A percentile compares a stretch with the other conserved stretches of the same genome.
Evolutionary conservation across 1,140 invertebrate genomes (phyloP).

Genomic region (Megalopta genalis): DNA sequence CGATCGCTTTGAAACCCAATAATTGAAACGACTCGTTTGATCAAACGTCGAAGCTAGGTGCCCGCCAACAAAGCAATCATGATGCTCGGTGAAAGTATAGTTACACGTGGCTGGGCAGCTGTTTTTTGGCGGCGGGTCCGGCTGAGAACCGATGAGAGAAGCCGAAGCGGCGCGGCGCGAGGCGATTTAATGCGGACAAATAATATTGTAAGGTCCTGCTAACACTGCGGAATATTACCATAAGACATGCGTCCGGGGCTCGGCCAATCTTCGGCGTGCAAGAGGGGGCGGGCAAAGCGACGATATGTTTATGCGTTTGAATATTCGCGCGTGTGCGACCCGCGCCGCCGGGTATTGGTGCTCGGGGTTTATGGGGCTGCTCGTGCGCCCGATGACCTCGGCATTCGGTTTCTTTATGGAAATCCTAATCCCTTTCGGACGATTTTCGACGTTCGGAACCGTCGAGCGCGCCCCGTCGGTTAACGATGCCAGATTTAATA

Average conservation of each 20-base stretch:
- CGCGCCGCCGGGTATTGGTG: conserved; percentile 66
- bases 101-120: too few species aligned
- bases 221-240: conserved; percentile 71
- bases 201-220: conserved; percentile 69
- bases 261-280: conserved; percentile 37
- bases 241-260: conserved; percentile 69
- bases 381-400: conserved; percentile 16
- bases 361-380: conserved; percentile 61
- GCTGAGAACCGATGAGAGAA: conserved; percentile 49
- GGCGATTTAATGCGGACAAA: conserved; percentile 68
- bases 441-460: conserved; percentile 9
- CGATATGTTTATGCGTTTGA: conserved; percentile 74
- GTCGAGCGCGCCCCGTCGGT: background rate
- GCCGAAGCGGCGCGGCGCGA: conserved; percentile 34
- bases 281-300: conserved; percentile 6
- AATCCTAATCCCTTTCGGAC: background rate
- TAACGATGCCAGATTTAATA: too few species aligned
- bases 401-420: conserved; percentile 5
- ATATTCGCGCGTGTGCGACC: conserved; percentile 67
- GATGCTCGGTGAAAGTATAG: too few species aligned
- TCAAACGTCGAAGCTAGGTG: too few species aligned
- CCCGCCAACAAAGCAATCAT: too few species aligned
- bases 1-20: too few species aligned
- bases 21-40: too few species aligned
- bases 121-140: too few species aligned